Conservation (phyloP, 2,888 invertebrate species). For the Habrosyne pyritoides region DNA sequence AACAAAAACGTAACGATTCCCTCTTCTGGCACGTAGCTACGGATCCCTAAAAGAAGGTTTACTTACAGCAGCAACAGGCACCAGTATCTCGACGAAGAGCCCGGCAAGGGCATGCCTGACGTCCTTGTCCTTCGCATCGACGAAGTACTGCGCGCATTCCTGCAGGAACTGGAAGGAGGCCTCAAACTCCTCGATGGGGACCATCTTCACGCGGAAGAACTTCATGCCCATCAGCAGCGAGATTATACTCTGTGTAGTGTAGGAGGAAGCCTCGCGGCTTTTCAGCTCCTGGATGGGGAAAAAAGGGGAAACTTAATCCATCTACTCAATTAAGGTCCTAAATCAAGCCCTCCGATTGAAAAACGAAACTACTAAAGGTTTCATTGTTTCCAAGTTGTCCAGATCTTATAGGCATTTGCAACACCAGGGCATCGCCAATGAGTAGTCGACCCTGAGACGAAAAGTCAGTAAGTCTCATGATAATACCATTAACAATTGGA, state of each 20-base stretch:
- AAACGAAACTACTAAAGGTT: too few relatives aligned
- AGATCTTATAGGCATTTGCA: too few relatives aligned
- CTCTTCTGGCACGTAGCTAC: too few relatives aligned
- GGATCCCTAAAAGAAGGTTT: conserved; percentile 14
- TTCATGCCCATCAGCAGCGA: conserved; percentile 99
- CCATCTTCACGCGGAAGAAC: conserved; percentile 97
- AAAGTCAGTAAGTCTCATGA: too few relatives aligned
- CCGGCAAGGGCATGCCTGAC: conserved; percentile 99
- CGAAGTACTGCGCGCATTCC: conserved; percentile 98
- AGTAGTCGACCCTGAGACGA: too few relatives aligned
- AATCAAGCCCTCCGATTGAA: too few relatives aligned
- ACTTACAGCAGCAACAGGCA: conserved; percentile 98
- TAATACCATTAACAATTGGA: too few relatives aligned
- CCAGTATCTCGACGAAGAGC: conserved; percentile 98
- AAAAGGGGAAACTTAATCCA: neutral
- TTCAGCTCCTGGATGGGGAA: conserved; percentile 75
- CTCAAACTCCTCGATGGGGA: conserved; percentile 99
- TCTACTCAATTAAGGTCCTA: too few relatives aligned
- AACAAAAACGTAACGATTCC: too few relatives aligned
- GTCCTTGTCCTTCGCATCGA: conserved; percentile 99
- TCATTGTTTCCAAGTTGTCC: too few relatives aligned
- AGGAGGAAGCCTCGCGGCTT: conserved; percentile 94
- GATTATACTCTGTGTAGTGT: conserved; percentile 96
- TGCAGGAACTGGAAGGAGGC: conserved; percentile 99
- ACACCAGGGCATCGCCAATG: too few relatives aligned